These are phyloP conservation scores for Caradrina clavipalpis DNA, from an alignment of 2,888 invertebrate genomes.

Conservation along the genomic window DNA sequence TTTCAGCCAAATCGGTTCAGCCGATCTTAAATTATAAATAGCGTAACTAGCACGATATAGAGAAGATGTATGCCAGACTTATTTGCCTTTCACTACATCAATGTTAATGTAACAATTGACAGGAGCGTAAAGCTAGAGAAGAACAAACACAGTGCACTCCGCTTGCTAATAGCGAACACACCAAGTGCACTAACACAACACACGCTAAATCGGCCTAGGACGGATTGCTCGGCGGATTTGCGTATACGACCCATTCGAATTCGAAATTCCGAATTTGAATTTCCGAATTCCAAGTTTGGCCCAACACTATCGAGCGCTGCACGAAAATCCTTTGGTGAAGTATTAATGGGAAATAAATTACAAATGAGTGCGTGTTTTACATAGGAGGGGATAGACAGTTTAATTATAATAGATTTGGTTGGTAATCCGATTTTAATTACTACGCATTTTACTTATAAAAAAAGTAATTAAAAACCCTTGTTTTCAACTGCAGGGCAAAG, in stretches of 20 bases:
- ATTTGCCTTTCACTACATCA: too few species aligned
- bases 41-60: too few species aligned
- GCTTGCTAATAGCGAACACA: constrained; percentile 38
- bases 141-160: constrained; percentile 8
- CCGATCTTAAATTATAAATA: too few species aligned
- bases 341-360: constrained; percentile 32
- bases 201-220: constrained; percentile 58
- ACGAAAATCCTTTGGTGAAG: constrained; percentile 17
- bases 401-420: background rate
- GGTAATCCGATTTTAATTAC: constrained; percentile 8
- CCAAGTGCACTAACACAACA: constrained; percentile 47
- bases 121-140: background rate
- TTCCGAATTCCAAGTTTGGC: constrained; percentile 51
- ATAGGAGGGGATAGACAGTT: background rate
- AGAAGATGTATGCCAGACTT: too few species aligned
- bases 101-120: too few species aligned
- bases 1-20: too few species aligned
- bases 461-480: background rate
- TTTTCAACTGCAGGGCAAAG: too few species aligned
- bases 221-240: constrained; percentile 63
- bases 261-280: constrained; percentile 59
- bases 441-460: too few species aligned
- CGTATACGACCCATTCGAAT: constrained; percentile 46
- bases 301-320: constrained; percentile 28
- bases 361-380: background rate